Percentiles rank a stretch among this genome's conserved stretches.
phyloP scores from a whole-genome alignment of 2,113 vertebrate species.

The Zosterops pallidus region DNA sequence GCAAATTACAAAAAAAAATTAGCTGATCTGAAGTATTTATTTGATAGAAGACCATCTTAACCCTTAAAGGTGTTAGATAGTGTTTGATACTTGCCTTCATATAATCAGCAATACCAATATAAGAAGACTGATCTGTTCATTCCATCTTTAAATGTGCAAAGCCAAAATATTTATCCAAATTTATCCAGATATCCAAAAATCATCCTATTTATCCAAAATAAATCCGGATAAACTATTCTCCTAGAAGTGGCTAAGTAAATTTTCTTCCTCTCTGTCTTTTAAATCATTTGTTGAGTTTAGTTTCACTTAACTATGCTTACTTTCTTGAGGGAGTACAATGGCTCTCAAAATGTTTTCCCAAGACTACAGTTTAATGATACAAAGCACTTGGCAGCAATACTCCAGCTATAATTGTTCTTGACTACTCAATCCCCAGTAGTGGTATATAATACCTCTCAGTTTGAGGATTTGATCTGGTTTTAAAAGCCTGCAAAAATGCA shows the following conservation, averaged over 20 bases:
- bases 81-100: not conserved
- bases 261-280: not conserved
- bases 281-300: not conserved
- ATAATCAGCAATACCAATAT: not conserved
- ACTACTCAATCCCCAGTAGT: not conserved
- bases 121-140: not conserved
- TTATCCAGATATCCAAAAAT: not conserved
- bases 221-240: not conserved
- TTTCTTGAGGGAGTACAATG: constrained; percentile 19
- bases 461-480: constrained; percentile 53
- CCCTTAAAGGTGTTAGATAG: not conserved
- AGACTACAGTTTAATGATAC: constrained; percentile 45
- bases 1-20: not conserved
- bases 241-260: not conserved
- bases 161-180: not conserved
- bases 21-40: not conserved
- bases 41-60: not conserved
- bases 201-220: not conserved
- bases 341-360: constrained; percentile 47
- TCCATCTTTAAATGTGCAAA: not conserved
- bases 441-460: constrained; percentile 8
- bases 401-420: constrained; percentile 34
- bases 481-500: constrained; percentile 46
- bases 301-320: not conserved
- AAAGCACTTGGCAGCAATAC: constrained; percentile 51